phyloP scores from a whole-genome alignment of 2,797 vertebrate genomes.

The Semaprochilodus insignis region DNA sequence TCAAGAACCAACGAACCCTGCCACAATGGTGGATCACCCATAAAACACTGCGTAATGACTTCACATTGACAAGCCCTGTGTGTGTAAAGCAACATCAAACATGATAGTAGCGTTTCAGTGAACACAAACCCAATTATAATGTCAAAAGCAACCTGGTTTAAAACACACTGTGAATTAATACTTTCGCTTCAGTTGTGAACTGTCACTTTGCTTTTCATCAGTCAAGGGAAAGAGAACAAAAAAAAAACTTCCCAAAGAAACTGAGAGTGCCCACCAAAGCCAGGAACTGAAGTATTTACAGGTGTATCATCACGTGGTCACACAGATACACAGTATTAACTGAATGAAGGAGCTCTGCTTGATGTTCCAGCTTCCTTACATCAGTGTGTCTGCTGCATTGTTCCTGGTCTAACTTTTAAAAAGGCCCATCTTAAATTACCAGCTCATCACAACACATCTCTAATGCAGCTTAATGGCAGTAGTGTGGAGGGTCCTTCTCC shows the following conservation, averaged over 20 bases:
- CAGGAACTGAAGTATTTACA: background rate
- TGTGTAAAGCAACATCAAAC: too few species aligned
- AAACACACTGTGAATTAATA: background rate
- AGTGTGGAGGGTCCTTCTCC: too few species aligned
- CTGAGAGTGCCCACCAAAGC: background rate
- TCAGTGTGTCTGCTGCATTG: too few species aligned
- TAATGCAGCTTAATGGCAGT: too few species aligned
- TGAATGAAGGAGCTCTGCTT: background rate
- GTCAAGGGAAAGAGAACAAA: background rate
- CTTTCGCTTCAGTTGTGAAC: background rate
- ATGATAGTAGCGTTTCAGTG: background rate
- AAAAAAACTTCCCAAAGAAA: background rate
- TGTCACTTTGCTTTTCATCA: background rate
- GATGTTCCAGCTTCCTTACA: background rate
- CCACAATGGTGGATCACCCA: too few species aligned
- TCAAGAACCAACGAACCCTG: too few species aligned
- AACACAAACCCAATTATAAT: background rate
- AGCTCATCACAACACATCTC: too few species aligned
- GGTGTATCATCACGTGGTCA: background rate
- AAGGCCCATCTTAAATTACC: background rate
- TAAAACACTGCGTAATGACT: too few species aligned
- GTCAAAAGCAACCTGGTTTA: background rate
- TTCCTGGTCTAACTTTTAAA: too few species aligned
- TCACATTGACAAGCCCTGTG: too few species aligned
- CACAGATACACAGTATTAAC: background rate